phyloP scores from a whole-genome alignment of 2,888 invertebrate species.

The Andrena fulva region DNA sequence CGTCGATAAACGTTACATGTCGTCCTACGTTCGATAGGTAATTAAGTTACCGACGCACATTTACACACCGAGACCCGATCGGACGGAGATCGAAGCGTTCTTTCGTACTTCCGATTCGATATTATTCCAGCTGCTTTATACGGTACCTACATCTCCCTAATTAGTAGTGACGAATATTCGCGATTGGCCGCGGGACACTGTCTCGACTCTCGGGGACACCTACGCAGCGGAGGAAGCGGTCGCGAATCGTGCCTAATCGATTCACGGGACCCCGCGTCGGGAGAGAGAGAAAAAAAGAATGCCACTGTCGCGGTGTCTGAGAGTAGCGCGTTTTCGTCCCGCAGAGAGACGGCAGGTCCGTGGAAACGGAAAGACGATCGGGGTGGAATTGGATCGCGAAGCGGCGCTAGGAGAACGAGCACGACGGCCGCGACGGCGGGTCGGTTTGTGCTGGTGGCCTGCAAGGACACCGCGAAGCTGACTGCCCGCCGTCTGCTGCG shows the following conservation, averaged over 20 bases:
- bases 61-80: neutral
- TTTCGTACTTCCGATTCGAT: neutral
- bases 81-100: neutral
- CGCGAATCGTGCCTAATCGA: conserved; percentile 6
- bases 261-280: neutral
- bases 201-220: no score
- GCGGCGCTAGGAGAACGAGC: conserved; percentile 25
- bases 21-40: neutral
- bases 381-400: conserved; percentile 22
- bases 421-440: conserved; percentile 64
- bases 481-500: conserved; percentile 58
- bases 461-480: conserved; percentile 70
- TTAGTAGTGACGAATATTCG: no score
- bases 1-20: neutral
- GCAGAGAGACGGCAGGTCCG: conserved; percentile 28
- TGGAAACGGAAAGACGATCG: conserved; percentile 23
- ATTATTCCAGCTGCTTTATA: neutral
- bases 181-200: neutral
- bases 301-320: conserved; percentile 8
- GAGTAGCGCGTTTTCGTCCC: conserved; percentile 52
- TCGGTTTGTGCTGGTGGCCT: conserved; percentile 65
- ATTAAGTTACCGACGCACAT: conserved; percentile 1
- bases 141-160: no score
- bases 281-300: neutral
- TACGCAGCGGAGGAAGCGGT: neutral